Evolutionary conservation across 2,797 vertebrate species (phyloP).

Genomic region (Emys orbicularis): DNA sequence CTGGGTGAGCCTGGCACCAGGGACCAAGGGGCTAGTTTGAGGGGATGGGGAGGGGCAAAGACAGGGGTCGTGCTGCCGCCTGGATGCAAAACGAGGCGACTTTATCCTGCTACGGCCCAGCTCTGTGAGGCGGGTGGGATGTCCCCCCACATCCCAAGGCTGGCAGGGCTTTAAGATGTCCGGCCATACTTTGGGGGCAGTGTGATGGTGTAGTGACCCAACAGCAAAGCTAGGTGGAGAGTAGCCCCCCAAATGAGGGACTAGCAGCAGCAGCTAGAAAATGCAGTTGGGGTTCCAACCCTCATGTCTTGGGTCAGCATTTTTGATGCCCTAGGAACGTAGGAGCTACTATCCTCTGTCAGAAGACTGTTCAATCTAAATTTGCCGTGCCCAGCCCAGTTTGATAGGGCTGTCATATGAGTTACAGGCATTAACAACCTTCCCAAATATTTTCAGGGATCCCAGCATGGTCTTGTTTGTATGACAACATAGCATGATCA

Average conservation of each 20-base stretch:
- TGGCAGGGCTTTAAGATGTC: not conserved
- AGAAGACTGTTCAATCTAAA: not conserved
- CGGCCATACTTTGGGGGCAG: not conserved
- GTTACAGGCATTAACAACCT: not conserved
- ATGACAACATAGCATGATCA: not conserved
- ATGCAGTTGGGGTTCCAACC: not conserved
- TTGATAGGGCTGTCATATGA: not conserved
- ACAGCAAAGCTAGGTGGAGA: not conserved
- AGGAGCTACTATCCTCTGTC: not conserved
- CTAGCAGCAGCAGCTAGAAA: not conserved
- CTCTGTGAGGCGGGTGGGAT: not conserved
- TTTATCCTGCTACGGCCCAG: too few relatives aligned
- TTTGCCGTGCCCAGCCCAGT: not conserved
- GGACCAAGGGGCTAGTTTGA: not conserved
- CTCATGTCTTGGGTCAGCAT: not conserved
- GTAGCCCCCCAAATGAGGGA: not conserved
- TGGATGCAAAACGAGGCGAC: not conserved
- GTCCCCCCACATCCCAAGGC: not conserved
- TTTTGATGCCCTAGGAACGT: not conserved
- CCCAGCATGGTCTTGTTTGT: not conserved
- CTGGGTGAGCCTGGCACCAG: not conserved
- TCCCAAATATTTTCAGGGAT: not conserved
- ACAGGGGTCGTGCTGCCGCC: not conserved
- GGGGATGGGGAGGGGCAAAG: not conserved
- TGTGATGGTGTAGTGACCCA: not conserved